A percentile compares a stretch with the other conserved stretches of the same genome.
phyloP scores from a whole-genome alignment of 2,113 vertebrate genomes.

The Hypanus sabinus region DNA sequence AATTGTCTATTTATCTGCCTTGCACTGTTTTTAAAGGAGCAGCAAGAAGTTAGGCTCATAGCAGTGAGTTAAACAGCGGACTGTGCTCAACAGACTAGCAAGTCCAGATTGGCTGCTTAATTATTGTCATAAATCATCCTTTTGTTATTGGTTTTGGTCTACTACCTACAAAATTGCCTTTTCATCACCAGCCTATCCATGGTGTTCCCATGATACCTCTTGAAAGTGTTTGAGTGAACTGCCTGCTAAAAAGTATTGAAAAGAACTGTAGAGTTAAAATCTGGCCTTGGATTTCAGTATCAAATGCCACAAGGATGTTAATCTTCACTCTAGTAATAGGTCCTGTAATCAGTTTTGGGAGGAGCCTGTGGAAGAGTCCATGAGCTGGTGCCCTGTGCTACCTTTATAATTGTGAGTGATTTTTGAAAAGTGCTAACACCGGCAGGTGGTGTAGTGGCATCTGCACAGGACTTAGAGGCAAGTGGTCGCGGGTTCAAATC shows the following conservation, averaged over 20 bases:
- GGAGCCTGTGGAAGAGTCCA: neutral
- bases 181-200: neutral
- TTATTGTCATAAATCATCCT: conserved; percentile 27
- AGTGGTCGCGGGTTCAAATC: too few relatives aligned
- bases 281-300: neutral
- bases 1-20: neutral
- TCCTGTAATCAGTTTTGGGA: neutral
- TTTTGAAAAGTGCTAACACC: neutral
- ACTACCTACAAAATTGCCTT: conserved; percentile 24
- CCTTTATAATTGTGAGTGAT: neutral
- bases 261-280: neutral
- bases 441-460: too few relatives aligned
- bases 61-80: neutral
- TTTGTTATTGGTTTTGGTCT: conserved; percentile 26
- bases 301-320: neutral
- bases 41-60: neutral
- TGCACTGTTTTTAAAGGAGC: neutral
- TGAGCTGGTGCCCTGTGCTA: neutral
- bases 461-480: too few relatives aligned
- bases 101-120: conserved; percentile 18
- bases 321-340: neutral
- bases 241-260: neutral
- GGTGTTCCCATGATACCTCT: neutral
- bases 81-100: conserved; percentile 3
- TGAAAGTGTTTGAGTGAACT: neutral